Evolutionary conservation across 2,113 vertebrate genomes (phyloP).

Genomic region (Trachemys scripta): DNA sequence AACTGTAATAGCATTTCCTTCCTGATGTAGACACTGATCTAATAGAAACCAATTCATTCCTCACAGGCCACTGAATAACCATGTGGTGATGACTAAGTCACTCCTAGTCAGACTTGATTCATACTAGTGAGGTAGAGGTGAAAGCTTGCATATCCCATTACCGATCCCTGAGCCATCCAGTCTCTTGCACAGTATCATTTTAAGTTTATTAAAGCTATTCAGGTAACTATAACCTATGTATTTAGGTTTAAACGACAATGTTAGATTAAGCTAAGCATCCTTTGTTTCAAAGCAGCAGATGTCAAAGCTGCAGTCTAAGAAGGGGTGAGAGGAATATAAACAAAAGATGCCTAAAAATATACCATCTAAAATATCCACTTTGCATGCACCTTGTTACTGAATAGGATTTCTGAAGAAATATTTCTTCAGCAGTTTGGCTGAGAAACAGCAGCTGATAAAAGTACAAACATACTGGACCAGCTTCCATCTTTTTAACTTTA

Average conservation of each 20-base stretch:
- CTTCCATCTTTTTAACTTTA: slow-evolving; percentile 22
- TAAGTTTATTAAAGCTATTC: not conserved
- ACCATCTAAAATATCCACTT: not conserved
- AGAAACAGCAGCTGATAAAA: slow-evolving; percentile 26
- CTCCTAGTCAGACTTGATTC: not conserved
- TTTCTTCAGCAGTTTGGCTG: not conserved
- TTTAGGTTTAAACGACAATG: not conserved
- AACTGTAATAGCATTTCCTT: not conserved
- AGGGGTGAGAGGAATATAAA: not conserved
- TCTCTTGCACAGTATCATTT: not conserved
- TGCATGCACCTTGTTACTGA: not conserved
- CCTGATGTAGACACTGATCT: not conserved
- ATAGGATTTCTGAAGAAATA: not conserved
- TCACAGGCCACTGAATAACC: not conserved
- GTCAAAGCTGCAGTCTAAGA: not conserved
- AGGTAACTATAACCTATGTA: not conserved
- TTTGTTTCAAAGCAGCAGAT: fast-evolving
- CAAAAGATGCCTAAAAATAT: not conserved
- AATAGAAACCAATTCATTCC: not conserved
- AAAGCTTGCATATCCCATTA: not conserved
- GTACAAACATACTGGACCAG: slow-evolving; percentile 1
- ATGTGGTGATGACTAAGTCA: not conserved
- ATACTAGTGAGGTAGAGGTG: not conserved
- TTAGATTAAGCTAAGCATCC: not conserved
- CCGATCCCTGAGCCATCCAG: fast-evolving